Evolutionary conservation across 2,797 vertebrate species (phyloP).

Genomic region (Prionace glauca): DNA sequence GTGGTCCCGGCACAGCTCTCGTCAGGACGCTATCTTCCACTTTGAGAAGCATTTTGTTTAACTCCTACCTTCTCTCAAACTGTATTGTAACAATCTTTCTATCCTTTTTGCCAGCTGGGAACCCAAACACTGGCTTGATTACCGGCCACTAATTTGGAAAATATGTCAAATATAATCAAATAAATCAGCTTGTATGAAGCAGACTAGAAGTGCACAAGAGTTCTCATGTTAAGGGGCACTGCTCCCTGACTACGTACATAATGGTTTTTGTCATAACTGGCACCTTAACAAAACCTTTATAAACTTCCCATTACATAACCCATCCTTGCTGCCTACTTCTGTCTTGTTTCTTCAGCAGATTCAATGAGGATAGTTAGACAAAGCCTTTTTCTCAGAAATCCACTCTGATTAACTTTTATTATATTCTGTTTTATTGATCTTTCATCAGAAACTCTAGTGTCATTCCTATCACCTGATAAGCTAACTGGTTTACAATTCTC

Average conservation of each 20-base stretch:
- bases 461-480: neutral
- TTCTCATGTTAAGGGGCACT: neutral
- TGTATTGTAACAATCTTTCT: neutral
- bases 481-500: neutral
- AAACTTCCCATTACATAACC: no score
- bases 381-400: neutral
- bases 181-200: neutral
- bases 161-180: conserved; percentile 23
- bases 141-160: conserved; percentile 17
- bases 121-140: neutral
- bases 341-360: neutral
- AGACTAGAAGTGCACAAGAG: neutral
- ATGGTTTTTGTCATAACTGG: neutral
- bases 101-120: conserved; percentile 11
- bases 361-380: neutral
- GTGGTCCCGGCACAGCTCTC: neutral
- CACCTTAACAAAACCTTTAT: neutral
- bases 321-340: no score
- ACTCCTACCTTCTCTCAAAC: neutral
- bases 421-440: neutral
- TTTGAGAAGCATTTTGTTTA: neutral
- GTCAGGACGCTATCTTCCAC: neutral
- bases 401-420: neutral
- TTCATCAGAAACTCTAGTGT: neutral
- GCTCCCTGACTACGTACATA: neutral